These are phyloP conservation scores for Lepidotrigona ventralis DNA, from an alignment of 1,140 invertebrate species.

Conservation along the genomic window DNA sequence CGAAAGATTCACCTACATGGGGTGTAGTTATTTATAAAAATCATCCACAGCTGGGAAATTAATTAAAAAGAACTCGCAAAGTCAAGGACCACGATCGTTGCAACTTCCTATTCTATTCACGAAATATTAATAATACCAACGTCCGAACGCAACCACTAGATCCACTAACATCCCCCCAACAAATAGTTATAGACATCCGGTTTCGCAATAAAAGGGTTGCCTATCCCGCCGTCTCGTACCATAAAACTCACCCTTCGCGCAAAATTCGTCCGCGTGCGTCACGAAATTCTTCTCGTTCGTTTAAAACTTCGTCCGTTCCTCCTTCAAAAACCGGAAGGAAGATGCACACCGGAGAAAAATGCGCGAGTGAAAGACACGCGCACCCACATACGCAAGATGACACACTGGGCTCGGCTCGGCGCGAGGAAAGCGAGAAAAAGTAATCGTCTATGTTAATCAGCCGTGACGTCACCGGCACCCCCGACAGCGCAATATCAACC, in stretches of 20 bases:
- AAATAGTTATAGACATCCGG: constrained; percentile 76
- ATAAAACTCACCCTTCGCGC: constrained; percentile 37
- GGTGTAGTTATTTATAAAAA: no score
- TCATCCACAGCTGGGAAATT: no score
- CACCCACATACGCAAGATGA: no score
- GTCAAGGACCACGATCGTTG: no score
- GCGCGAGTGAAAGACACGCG: no score
- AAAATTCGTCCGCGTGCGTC: neutral
- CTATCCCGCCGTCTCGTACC: constrained; percentile 7
- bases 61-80: no score
- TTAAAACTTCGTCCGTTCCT: no score
- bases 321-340: no score
- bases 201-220: constrained; percentile 75
- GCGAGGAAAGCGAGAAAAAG: neutral
- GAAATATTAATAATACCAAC: constrained; percentile 58
- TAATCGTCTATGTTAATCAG: constrained; percentile 66
- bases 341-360: no score
- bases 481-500: constrained; percentile 58
- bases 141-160: neutral
- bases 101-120: neutral
- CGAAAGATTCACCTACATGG: no score
- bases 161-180: constrained; percentile 73
- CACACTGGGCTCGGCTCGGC: no score
- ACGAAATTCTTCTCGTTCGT: no score
- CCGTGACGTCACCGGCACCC: constrained; percentile 63